A percentile compares a stretch with the other conserved stretches of the same genome.
Conservation (phyloP, 2,113 vertebrate species). For the Engraulis encrasicolus region DNA sequence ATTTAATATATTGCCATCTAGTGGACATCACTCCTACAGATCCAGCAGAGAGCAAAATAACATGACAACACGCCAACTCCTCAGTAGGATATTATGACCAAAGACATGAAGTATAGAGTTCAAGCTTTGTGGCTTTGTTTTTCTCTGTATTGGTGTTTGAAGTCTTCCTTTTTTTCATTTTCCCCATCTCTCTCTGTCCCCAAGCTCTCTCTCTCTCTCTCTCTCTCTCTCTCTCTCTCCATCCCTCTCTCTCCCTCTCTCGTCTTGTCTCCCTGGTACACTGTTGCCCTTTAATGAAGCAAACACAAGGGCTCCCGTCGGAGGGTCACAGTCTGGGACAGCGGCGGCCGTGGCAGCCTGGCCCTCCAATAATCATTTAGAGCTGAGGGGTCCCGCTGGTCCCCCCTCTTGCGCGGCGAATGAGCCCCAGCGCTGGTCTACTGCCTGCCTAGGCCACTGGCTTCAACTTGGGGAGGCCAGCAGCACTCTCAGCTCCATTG, state of each 20-base stretch:
- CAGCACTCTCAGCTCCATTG: slow-evolving; percentile 85
- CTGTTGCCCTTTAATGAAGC: slow-evolving; percentile 49
- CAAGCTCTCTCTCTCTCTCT: no score
- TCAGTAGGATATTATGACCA: background rate
- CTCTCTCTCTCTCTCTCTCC: slow-evolving; percentile 30
- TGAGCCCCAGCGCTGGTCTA: slow-evolving; percentile 84
- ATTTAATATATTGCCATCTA: slow-evolving; percentile 5
- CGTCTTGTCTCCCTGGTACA: background rate
- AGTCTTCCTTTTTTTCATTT: background rate
- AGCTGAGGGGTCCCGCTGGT: slow-evolving; percentile 59
- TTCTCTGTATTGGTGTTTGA: background rate
- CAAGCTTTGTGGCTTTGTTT: background rate
- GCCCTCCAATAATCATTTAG: slow-evolving; percentile 56
- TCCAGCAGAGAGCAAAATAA: background rate
- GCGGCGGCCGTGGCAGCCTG: background rate
- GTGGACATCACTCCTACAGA: background rate
- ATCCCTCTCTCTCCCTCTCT: slow-evolving; percentile 11
- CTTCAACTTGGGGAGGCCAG: slow-evolving; percentile 81
- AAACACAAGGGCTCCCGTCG: slow-evolving; percentile 34
- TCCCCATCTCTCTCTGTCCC: background rate
- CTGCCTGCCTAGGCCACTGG: slow-evolving; percentile 89
- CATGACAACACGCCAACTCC: background rate
- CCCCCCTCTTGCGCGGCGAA: slow-evolving; percentile 77
- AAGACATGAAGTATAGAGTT: background rate
- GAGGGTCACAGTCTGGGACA: slow-evolving; percentile 43